A percentile compares a stretch with the other conserved stretches of the same genome.
These are phyloP conservation scores for Rhegmatorhina hoffmannsi DNA, from an alignment of 2,113 vertebrate genomes.

Conservation along the genomic window DNA sequence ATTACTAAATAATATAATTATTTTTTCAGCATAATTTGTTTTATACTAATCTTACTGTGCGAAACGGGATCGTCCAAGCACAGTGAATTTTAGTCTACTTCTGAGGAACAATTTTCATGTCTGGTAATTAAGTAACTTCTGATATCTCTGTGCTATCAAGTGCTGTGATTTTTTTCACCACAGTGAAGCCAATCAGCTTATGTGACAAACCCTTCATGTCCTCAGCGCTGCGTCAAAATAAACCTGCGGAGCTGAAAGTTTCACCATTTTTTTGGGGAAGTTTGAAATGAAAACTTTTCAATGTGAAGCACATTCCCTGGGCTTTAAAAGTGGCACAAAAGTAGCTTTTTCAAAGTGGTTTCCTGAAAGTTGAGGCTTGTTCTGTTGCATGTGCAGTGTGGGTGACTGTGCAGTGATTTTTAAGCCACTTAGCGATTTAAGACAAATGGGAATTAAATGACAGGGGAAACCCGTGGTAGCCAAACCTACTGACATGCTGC, in stretches of 20 bases:
- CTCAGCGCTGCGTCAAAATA: background rate
- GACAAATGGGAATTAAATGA: background rate
- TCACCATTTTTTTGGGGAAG: background rate
- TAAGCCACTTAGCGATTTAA: background rate
- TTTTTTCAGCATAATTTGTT: slow-evolving; percentile 4
- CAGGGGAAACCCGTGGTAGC: slow-evolving; percentile 2
- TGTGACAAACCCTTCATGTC: background rate
- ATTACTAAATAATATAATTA: background rate
- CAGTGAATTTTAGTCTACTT: background rate
- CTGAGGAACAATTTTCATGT: background rate
- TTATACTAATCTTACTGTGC: background rate
- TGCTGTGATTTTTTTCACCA: background rate
- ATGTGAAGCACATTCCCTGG: background rate
- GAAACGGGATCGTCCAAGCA: background rate
- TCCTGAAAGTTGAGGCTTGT: background rate
- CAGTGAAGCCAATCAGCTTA: background rate
- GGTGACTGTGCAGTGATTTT: background rate
- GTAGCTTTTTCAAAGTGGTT: background rate
- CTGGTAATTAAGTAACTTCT: slow-evolving; percentile 9
- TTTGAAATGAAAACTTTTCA: background rate
- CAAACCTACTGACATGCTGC: background rate
- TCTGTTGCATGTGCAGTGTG: background rate
- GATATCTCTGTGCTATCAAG: background rate
- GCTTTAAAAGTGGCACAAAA: background rate
- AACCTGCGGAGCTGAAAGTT: background rate